These are phyloP conservation scores for Achatina immaculata DNA, from an alignment of 1,140 invertebrate genomes.

Conservation along the genomic window DNA sequence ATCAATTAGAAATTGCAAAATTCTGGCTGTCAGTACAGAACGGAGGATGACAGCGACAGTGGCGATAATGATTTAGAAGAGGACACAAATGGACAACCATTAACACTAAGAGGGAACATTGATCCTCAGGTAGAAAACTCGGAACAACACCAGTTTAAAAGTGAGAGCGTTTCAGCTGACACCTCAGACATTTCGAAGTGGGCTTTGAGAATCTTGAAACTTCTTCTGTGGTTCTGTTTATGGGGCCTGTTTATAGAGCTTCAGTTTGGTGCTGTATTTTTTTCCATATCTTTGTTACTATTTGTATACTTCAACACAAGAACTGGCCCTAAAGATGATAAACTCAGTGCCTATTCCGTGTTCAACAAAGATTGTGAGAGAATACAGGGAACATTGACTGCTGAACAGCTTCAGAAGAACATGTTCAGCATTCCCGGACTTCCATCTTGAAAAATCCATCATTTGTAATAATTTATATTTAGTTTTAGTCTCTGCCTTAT, in stretches of 20 bases:
- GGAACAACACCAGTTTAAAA: neutral
- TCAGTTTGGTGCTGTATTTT: constrained; percentile 92
- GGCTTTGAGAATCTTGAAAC: constrained; percentile 55
- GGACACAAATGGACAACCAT: too few species aligned
- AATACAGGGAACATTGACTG: constrained; percentile 92
- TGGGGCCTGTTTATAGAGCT: constrained; percentile 81
- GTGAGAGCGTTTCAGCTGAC: neutral
- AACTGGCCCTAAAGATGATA: constrained; percentile 74
- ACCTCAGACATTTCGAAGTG: neutral
- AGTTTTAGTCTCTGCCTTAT: too few species aligned
- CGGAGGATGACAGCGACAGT: too few species aligned
- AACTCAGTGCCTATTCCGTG: constrained; percentile 96
- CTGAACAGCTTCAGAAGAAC: constrained; percentile 94
- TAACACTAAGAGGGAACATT: too few species aligned
- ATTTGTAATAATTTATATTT: neutral
- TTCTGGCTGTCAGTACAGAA: too few species aligned
- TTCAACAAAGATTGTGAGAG: constrained; percentile 95
- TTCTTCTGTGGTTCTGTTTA: constrained; percentile 77
- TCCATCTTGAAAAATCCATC: constrained; percentile 14
- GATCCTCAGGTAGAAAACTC: neutral
- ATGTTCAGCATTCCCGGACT: constrained; percentile 69
- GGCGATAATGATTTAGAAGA: too few species aligned
- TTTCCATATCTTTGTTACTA: constrained; percentile 83
- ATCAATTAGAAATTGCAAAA: too few species aligned
- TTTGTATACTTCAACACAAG: constrained; percentile 89